Percentiles rank a stretch among this genome's conserved stretches.
Evolutionary conservation across 2,888 invertebrate species (phyloP).

Genomic region (Actias luna): DNA sequence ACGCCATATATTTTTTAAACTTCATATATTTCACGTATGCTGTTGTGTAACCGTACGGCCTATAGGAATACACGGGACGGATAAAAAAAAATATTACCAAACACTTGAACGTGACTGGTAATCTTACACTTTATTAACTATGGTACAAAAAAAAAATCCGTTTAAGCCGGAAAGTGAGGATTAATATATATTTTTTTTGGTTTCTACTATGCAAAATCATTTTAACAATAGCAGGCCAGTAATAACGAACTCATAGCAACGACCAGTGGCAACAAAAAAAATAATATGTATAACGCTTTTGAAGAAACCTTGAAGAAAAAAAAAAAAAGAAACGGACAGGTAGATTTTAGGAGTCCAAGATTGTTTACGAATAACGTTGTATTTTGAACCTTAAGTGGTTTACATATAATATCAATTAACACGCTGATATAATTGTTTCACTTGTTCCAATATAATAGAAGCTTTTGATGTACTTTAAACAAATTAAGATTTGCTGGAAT

Average conservation of each 20-base stretch:
- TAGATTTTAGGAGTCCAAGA: background rate
- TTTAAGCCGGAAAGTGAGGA: background rate
- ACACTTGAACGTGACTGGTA: background rate
- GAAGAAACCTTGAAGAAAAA: background rate
- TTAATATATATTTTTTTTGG: background rate
- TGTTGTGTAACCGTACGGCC: background rate
- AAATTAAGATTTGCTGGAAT: too few species aligned
- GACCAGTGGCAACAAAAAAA: slow-evolving; percentile 1
- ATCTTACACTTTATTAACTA: background rate
- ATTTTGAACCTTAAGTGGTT: background rate
- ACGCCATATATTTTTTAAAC: background rate
- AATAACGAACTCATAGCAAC: background rate
- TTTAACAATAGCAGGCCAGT: background rate
- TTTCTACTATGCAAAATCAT: background rate
- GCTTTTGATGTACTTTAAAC: too few species aligned
- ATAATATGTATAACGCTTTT: background rate
- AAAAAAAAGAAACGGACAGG: slow-evolving; percentile 3
- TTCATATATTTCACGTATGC: background rate
- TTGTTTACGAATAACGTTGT: background rate
- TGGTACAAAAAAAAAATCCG: background rate
- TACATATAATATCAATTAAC: background rate
- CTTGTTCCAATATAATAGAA: too few species aligned
- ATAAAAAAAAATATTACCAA: background rate
- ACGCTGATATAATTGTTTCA: too few species aligned
- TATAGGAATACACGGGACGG: background rate